These are phyloP conservation scores for Archilochus colubris DNA, from an alignment of 2,113 vertebrate genomes.

Conservation along the genomic window DNA sequence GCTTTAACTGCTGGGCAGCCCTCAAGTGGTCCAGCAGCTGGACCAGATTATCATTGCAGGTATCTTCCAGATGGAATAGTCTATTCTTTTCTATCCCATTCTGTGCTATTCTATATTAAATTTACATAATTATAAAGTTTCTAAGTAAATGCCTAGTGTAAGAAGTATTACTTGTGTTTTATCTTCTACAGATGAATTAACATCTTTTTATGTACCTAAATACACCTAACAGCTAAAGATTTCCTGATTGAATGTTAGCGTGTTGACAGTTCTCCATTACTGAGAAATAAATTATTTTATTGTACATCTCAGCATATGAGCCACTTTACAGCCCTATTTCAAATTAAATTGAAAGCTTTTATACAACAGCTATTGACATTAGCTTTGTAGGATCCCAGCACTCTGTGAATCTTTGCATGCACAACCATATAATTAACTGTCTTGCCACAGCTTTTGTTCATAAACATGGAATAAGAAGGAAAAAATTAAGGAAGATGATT, in stretches of 20 bases:
- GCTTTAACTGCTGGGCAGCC: not conserved
- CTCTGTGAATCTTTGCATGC: not conserved
- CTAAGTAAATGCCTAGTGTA: not conserved
- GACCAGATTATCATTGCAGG: not conserved
- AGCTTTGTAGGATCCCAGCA: not conserved
- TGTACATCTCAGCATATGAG: not conserved
- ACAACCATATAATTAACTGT: not conserved
- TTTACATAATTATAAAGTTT: not conserved
- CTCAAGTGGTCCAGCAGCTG: not conserved
- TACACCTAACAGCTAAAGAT: not conserved
- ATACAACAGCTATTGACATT: not conserved
- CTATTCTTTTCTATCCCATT: not conserved
- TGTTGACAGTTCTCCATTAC: not conserved
- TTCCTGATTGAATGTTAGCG: not conserved
- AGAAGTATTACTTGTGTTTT: not conserved
- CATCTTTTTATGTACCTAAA: not conserved
- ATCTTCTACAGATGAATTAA: not conserved
- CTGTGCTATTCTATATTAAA: not conserved
- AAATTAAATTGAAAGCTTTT: constrained; percentile 33
- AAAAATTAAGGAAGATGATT: not conserved
- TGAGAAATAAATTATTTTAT: constrained; percentile 16
- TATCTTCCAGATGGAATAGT: not conserved
- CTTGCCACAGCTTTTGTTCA: not conserved
- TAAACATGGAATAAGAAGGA: not conserved
- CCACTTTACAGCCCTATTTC: not conserved